Evolutionary conservation across 1,140 invertebrate genomes (phyloP).

Genomic region (Scaptomyza montana): DNA sequence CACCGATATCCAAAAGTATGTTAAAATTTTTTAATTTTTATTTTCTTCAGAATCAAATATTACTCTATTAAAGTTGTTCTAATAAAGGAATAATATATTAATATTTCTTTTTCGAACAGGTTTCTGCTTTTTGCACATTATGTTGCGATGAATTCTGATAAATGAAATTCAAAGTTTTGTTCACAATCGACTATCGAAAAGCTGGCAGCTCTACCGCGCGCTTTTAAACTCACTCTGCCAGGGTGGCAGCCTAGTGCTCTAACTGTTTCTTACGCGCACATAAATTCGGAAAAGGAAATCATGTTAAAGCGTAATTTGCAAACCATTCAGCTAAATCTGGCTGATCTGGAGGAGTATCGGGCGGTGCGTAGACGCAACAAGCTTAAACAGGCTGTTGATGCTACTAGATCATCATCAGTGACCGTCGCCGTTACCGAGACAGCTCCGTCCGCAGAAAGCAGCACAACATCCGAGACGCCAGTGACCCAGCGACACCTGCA

Average conservation of each 20-base stretch:
- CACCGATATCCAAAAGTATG: background rate
- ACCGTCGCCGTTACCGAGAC: conserved; percentile 36
- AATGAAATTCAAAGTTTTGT: background rate
- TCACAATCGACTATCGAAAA: conserved; percentile 9
- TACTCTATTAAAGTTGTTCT: too few species aligned
- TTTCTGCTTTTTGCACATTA: background rate
- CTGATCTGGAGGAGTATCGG: conserved; percentile 63
- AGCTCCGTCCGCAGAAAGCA: conserved; percentile 35
- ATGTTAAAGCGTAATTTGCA: conserved; percentile 65
- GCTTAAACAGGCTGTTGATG: conserved; percentile 34
- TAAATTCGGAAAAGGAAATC: background rate
- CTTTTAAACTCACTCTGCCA: conserved; percentile 27
- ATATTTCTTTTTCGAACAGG: background rate
- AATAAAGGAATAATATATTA: background rate
- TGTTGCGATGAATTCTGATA: background rate
- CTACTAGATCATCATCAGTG: conserved; percentile 1
- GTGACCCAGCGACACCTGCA: conserved; percentile 42
- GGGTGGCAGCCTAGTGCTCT: conserved; percentile 29
- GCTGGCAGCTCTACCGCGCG: conserved; percentile 31
- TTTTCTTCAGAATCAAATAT: too few species aligned
- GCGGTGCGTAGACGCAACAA: conserved; percentile 49
- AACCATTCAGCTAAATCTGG: conserved; percentile 49
- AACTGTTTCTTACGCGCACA: conserved; percentile 32
- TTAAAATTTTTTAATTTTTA: too few species aligned
- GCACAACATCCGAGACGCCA: conserved; percentile 54